Conservation (phyloP, 2,797 vertebrate genomes). For the Lateolabrax maculatus region DNA sequence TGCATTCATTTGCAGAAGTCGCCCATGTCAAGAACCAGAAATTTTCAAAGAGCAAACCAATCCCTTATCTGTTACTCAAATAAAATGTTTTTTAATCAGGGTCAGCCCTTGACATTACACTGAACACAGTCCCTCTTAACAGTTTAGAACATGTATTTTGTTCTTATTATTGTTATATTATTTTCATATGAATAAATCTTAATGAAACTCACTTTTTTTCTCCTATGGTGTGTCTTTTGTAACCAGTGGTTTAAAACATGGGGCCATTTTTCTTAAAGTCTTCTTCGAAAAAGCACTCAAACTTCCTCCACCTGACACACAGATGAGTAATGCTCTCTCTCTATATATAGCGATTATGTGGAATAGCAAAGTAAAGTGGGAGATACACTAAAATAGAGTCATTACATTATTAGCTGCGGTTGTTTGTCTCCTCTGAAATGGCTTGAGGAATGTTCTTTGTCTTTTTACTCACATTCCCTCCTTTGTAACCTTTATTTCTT, state of each 20-base stretch:
- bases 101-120: conserved; percentile 45
- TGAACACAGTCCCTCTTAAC: conserved; percentile 61
- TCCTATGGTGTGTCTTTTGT: conserved; percentile 34
- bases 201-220: conserved; percentile 57
- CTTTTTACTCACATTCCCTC: conserved; percentile 11
- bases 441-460: conserved; percentile 38
- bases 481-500: conserved; percentile 15
- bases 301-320: conserved; percentile 39
- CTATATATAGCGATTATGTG: conserved; percentile 25
- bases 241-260: background rate
- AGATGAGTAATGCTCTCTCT: conserved; percentile 68
- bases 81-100: conserved; percentile 44
- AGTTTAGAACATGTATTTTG: conserved; percentile 69
- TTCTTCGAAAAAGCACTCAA: conserved; percentile 34
- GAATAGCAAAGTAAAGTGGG: conserved; percentile 39
- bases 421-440: conserved; percentile 44
- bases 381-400: conserved; percentile 46
- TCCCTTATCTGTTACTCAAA: conserved; percentile 41
- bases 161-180: conserved; percentile 80
- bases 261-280: conserved; percentile 28
- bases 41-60: conserved; percentile 46
- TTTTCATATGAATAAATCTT: conserved; percentile 85
- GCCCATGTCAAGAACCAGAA: conserved; percentile 36
- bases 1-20: conserved; percentile 56
- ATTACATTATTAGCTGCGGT: conserved; percentile 36